A percentile compares a stretch with the other conserved stretches of the same genome.
Evolutionary conservation across 2,888 invertebrate genomes (phyloP).

Genomic region (Theretra japonica): DNA sequence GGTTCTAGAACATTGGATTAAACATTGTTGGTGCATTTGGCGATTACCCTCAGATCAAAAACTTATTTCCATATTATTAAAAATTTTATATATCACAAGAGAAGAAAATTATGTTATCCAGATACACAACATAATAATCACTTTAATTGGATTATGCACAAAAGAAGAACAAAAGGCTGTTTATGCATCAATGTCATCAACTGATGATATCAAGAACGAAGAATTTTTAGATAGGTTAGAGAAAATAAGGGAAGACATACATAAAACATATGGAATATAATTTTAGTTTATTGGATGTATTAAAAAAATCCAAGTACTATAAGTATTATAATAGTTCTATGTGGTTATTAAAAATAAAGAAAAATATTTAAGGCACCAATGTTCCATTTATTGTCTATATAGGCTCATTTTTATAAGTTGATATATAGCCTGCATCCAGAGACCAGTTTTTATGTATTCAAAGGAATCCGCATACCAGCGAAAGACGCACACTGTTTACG

Average conservation of each 20-base stretch:
- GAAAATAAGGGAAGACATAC: conserved; percentile 50
- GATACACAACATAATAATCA: conserved; percentile 59
- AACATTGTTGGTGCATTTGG: conserved; percentile 74
- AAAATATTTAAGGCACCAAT: conserved; percentile 9
- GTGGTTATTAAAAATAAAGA: not conserved
- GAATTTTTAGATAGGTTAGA: conserved; percentile 56
- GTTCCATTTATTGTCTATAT: not conserved
- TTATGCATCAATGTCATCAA: conserved; percentile 48
- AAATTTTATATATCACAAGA: conserved; percentile 62
- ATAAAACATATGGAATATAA: too few species aligned
- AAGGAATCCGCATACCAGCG: too few species aligned
- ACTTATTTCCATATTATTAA: conserved; percentile 64
- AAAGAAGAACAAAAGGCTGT: conserved; percentile 58
- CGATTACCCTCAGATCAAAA: conserved; percentile 59
- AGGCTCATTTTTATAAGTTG: too few species aligned
- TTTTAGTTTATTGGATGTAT: too few species aligned
- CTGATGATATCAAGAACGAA: conserved; percentile 44
- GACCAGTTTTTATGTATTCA: too few species aligned
- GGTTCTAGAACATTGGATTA: conserved; percentile 71
- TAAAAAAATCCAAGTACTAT: too few species aligned
- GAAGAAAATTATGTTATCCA: conserved; percentile 50
- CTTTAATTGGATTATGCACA: conserved; percentile 59
- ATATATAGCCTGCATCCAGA: too few species aligned
- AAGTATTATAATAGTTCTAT: not conserved
- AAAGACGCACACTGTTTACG: too few species aligned